A percentile compares a stretch with the other conserved stretches of the same genome.
Evolutionary conservation across 1,140 invertebrate species (phyloP).

Genomic region (Drosophila lacertosa): DNA sequence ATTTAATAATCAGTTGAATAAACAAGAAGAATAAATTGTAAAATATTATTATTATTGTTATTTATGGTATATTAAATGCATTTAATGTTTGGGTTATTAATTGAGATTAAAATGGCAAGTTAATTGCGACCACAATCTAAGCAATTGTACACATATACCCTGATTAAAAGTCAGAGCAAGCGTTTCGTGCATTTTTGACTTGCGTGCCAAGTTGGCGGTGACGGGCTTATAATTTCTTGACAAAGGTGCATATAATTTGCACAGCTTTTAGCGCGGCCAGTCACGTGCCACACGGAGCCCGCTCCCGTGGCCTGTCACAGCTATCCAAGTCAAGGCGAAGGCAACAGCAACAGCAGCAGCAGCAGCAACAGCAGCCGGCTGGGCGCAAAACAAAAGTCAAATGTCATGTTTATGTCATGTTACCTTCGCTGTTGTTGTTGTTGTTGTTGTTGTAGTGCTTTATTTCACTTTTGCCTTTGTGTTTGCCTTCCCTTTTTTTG

Average conservation of each 20-base stretch:
- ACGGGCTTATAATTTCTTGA: constrained; percentile 77
- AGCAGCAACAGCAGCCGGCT: constrained; percentile 26
- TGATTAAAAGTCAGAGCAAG: constrained; percentile 1
- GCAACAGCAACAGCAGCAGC: constrained; percentile 7
- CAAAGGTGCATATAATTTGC: constrained; percentile 81
- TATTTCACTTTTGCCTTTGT: constrained; percentile 60
- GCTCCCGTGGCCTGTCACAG: constrained; percentile 22
- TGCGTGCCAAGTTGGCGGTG: constrained; percentile 62
- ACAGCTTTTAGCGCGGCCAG: constrained; percentile 58
- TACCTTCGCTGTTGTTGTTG: constrained; percentile 49
- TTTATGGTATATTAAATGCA: too few species aligned
- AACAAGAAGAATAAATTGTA: too few species aligned
- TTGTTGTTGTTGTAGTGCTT: constrained; percentile 43
- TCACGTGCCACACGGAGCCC: constrained; percentile 56
- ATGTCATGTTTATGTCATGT: constrained; percentile 83
- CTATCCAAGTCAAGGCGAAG: constrained; percentile 21
- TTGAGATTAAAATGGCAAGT: too few species aligned
- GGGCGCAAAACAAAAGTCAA: constrained; percentile 67
- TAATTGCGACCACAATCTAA: not conserved
- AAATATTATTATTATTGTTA: too few species aligned
- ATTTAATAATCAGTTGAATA: too few species aligned
- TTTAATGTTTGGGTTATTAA: not conserved
- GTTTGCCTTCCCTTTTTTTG: constrained; percentile 43
- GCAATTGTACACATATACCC: constrained; percentile 12
- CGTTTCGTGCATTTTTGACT: constrained; percentile 78